phyloP scores from a whole-genome alignment of 2,113 vertebrate species.

The Cyprinus carpio region DNA sequence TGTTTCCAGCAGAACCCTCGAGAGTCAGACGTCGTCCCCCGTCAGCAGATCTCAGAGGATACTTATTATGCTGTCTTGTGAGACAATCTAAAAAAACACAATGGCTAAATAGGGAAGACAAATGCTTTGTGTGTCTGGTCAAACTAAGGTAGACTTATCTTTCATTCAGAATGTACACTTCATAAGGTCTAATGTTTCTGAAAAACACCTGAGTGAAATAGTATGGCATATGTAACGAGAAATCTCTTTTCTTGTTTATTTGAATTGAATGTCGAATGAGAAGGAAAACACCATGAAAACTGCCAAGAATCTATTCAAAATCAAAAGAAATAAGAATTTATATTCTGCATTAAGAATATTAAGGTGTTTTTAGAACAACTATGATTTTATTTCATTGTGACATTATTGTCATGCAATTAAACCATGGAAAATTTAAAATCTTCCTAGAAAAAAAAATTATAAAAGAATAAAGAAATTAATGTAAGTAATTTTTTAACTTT shows the following conservation, averaged over 20 bases:
- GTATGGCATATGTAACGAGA: not conserved
- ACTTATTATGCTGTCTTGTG: constrained; percentile 3
- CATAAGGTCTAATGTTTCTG: not conserved
- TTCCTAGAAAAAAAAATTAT: too few relatives aligned
- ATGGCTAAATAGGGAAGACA: not conserved
- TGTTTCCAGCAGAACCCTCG: not conserved
- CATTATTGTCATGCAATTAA: too few relatives aligned
- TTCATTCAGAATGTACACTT: not conserved
- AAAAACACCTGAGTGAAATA: not conserved
- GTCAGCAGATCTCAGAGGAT: constrained; percentile 12
- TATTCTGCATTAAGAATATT: not conserved
- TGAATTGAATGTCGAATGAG: not conserved
- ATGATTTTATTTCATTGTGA: too few relatives aligned
- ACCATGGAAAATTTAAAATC: too few relatives aligned
- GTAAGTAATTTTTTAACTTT: too few relatives aligned
- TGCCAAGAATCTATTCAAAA: too few relatives aligned
- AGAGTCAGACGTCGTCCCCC: not conserved
- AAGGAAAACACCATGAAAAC: not conserved
- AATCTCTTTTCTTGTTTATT: not conserved
- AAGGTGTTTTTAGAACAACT: too few relatives aligned
- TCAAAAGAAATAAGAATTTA: too few relatives aligned
- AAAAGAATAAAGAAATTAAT: too few relatives aligned
- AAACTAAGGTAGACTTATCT: not conserved
- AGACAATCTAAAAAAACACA: not conserved
- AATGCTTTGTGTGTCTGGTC: not conserved